Conservation (phyloP, 2,888 invertebrate species). For the Baronia brevicornis region DNA sequence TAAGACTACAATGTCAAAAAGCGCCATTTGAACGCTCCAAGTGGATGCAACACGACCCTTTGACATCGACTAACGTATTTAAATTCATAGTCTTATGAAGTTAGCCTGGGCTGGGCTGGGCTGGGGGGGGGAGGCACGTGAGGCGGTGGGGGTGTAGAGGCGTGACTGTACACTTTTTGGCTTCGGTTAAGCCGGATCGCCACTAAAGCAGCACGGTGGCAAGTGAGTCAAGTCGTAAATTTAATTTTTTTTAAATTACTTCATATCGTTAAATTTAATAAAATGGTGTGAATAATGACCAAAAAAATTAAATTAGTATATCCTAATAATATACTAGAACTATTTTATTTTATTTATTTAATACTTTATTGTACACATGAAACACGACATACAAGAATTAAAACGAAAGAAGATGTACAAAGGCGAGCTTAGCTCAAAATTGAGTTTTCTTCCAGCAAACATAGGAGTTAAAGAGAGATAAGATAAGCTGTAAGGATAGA, state of each 20-base stretch:
- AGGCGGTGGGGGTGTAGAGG: slow-evolving; percentile 37
- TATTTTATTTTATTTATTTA: no score
- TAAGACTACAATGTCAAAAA: not conserved
- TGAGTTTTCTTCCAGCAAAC: no score
- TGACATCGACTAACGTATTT: slow-evolving; percentile 74
- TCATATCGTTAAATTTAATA: no score
- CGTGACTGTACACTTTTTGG: slow-evolving; percentile 76
- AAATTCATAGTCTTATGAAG: slow-evolving; percentile 76
- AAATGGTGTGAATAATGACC: no score
- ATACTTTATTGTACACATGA: no score
- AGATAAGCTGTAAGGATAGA: no score
- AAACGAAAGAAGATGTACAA: no score
- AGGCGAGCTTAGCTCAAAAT: no score
- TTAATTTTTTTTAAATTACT: no score
- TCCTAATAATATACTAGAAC: no score
- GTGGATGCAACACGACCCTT: slow-evolving; percentile 61
- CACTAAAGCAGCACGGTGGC: slow-evolving; percentile 31
- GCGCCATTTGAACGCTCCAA: slow-evolving; percentile 37
- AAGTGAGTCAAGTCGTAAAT: slow-evolving; percentile 17
- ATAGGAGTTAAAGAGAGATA: no score
- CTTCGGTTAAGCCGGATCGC: slow-evolving; percentile 71
- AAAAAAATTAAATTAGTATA: not conserved
- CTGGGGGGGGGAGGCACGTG: slow-evolving; percentile 20
- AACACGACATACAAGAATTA: no score
- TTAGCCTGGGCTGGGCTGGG: slow-evolving; percentile 45